Percentiles rank a stretch among this genome's conserved stretches.
These are phyloP conservation scores for Plusia festucae DNA, from an alignment of 2,888 invertebrate species.

Conservation along the genomic window DNA sequence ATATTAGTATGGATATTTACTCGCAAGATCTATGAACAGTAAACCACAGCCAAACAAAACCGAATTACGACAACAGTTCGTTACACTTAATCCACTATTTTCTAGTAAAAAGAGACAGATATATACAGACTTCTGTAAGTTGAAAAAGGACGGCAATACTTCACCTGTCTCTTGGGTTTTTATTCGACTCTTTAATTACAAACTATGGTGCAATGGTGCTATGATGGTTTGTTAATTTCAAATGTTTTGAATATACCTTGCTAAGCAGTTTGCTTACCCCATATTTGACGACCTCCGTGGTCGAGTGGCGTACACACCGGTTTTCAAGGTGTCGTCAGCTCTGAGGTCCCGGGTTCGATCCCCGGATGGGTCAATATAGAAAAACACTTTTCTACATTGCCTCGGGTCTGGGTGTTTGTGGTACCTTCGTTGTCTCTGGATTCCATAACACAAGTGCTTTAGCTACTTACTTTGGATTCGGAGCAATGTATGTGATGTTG, in stretches of 20 bases:
- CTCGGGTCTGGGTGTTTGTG: no score
- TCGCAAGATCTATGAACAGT: neutral
- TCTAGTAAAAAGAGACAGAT: slow-evolving; percentile 76
- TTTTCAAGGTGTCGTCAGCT: no score
- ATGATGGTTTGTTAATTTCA: slow-evolving; percentile 58
- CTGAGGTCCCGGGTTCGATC: no score
- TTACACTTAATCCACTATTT: slow-evolving; percentile 84
- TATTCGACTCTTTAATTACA: slow-evolving; percentile 73
- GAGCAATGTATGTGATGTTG: no score
- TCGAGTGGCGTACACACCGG: no score
- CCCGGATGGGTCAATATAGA: no score
- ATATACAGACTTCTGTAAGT: slow-evolving; percentile 35
- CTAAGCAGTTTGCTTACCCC: neutral
- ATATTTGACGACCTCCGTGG: neutral
- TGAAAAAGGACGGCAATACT: slow-evolving; percentile 65
- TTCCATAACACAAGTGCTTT: no score
- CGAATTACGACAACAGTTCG: slow-evolving; percentile 87
- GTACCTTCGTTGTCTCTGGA: no score
- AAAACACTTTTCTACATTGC: no score
- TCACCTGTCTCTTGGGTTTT: slow-evolving; percentile 80
- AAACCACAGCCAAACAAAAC: slow-evolving; percentile 73
- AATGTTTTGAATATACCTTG: neutral
- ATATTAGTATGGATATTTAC: no score
- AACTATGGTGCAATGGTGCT: slow-evolving; percentile 75
- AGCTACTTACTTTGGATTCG: no score